Base-by-base conservation (phyloP, 1,140 invertebrate species). In the Tetragonula clypearis region DNA sequence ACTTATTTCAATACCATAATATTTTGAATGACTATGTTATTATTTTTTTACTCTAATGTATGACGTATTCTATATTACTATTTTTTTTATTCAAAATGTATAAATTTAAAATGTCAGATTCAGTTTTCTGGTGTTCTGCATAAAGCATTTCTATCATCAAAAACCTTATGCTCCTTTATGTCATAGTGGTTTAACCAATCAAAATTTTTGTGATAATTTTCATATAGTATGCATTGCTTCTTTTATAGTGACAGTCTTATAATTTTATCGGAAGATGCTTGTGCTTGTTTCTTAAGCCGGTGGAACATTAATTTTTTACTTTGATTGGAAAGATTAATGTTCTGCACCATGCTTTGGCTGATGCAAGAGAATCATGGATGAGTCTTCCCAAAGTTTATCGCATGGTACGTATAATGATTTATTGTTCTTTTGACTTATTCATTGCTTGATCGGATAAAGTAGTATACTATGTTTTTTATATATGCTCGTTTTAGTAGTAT, bases 381-480 rank as follows among this genome's bases (percentile, higher is more conserved):
- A 87, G 75, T 87, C 87, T 82, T 90, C 86, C 85, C 91, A 90
- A 75, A 91, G 77, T 92, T 68, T 92, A 86, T 92, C 91, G 92
- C 92, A 93, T 93, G 93, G 93, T 93, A 93, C 91, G 93, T 93
- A 93, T 41, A 78, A 88, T 65, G 71, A 88, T 72, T 92, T 90
- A 85, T 92, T 79, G 87, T 91, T 92, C 92, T 77, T 87, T 87
- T 91, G 80, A 79, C 83, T 86, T 88, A 82, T 88, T 91, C 73
- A 79, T 68, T 71, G 83, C 80, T 89, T 89, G 26, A 79, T 79
- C 56, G 26, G 41, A 87, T 73, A 55, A 26, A 72, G 60, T 89
- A 82, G 78, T 85, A 83, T 49, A 90, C 60, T 77, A 78, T 14
- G 17, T 79, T 68, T 76, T 41, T 41, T 58, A 41, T 85, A 41